Percentiles rank a stretch among this genome's conserved stretches.
phyloP scores from a whole-genome alignment of 2,888 invertebrate genomes.

The Aricia artaxerxes region DNA sequence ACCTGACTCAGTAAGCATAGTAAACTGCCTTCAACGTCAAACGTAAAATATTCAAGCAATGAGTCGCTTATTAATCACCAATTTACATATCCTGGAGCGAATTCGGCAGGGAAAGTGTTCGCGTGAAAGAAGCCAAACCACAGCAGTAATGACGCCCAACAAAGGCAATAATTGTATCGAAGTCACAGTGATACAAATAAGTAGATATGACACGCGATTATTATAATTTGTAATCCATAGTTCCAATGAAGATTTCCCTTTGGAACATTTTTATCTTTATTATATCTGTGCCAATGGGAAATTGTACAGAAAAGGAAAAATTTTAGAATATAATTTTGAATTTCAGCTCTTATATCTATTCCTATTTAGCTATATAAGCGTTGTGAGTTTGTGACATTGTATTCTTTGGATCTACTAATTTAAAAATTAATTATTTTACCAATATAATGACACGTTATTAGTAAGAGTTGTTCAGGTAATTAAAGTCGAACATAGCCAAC shows the following conservation, averaged over 20 bases:
- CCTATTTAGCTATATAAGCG: too few relatives aligned
- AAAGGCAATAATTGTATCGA: constrained; percentile 72
- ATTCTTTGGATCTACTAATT: too few relatives aligned
- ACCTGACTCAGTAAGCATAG: too few relatives aligned
- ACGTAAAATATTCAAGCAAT: neutral
- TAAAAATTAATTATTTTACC: too few relatives aligned
- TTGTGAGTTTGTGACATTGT: too few relatives aligned
- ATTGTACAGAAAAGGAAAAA: neutral
- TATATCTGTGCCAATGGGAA: neutral
- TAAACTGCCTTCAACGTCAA: neutral
- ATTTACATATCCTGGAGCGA: constrained; percentile 56
- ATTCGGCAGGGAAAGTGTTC: constrained; percentile 59
- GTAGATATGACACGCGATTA: neutral
- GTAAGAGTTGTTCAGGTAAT: too few relatives aligned
- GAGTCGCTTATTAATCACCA: constrained; percentile 38
- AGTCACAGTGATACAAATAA: neutral
- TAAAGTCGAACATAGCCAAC: too few relatives aligned
- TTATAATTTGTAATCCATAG: neutral
- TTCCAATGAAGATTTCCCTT: neutral
- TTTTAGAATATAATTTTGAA: neutral
- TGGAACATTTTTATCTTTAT: neutral
- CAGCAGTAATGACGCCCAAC: constrained; percentile 67
- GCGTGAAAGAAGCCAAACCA: constrained; percentile 60
- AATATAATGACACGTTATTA: too few relatives aligned
- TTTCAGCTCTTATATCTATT: too few relatives aligned